Percentiles rank a stretch among this genome's conserved stretches.
Conservation (phyloP, 2,113 vertebrate genomes). For the Uria aalge region DNA sequence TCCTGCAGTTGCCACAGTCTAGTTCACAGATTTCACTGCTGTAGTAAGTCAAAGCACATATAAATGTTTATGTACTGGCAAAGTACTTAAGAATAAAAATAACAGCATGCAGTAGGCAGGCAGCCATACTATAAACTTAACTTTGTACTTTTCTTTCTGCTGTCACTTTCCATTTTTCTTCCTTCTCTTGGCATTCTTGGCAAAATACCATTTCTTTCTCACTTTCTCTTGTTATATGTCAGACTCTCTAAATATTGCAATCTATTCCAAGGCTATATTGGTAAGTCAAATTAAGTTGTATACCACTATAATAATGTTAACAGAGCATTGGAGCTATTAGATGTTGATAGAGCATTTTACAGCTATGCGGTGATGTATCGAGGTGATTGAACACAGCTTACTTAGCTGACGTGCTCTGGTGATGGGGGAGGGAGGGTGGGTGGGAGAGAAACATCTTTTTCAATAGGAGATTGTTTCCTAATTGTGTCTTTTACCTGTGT, state of each 20-base stretch:
- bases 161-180: not conserved
- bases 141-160: not conserved
- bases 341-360: not conserved
- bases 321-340: not conserved
- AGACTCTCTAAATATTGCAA: not conserved
- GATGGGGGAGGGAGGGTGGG: fast-evolving
- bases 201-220: not conserved
- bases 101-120: not conserved
- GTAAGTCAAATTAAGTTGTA: not conserved
- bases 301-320: not conserved
- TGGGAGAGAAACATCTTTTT: not conserved
- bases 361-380: not conserved
- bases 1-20: not conserved
- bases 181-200: not conserved
- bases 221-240: not conserved
- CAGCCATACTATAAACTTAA: not conserved
- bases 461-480: not conserved
- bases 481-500: not conserved
- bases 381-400: not conserved
- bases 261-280: not conserved
- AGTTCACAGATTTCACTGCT: not conserved
- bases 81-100: not conserved
- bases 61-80: slow-evolving; percentile 21
- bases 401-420: not conserved
- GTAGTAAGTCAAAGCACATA: not conserved